Base-by-base conservation (phyloP, 1,140 invertebrate species). In the Drosophila paulistorum region DNA sequence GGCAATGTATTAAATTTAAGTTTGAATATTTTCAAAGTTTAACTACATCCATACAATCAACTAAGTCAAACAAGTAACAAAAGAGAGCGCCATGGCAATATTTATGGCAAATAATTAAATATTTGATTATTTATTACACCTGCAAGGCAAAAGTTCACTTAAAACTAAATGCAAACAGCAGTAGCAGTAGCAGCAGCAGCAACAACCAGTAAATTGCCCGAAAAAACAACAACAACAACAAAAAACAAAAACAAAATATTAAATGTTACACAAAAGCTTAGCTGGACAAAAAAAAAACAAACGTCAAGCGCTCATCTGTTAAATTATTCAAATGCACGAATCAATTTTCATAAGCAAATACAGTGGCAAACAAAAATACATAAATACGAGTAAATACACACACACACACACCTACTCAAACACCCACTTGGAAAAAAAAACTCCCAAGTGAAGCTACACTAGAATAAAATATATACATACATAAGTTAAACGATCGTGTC, bases 261-360 rank as follows among this genome's bases (percentile, higher is more conserved):
- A 20, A 23, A 35, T 67, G 37, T 67, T 68, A 68, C 61, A 59
- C 58, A 71, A 80, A 80, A 68, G 68, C 63, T 73, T 54, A 61
- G 69, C 60, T 60, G 57, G 9, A 79, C 77, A 69, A 77, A 69
- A 68, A 13, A 13, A 45, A 65, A 76, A n/a, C 17, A 33, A 23
- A 33, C 17, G 11, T n/a, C 61, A 51, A 48, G 42, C 65, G 63
- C 63, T 58, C 41, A 65, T 48, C 63, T 68, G 66, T 68, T 86
- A 68, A 87, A 87, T 86, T 83, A 86, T 86, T 77, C 73, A 83
- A 80, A 74, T 80, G 76, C 77, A 80, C 76, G 83, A 89, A 86
- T 87, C 79, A 79, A 86, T 80, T 86, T 87, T 68, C 72, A 83
- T 79, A 87, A 77, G 45, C 79, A 87, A 86, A 86, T 61, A 87